Evolutionary conservation across 2,888 invertebrate genomes (phyloP).

Genomic region (Creontiades dilutus): DNA sequence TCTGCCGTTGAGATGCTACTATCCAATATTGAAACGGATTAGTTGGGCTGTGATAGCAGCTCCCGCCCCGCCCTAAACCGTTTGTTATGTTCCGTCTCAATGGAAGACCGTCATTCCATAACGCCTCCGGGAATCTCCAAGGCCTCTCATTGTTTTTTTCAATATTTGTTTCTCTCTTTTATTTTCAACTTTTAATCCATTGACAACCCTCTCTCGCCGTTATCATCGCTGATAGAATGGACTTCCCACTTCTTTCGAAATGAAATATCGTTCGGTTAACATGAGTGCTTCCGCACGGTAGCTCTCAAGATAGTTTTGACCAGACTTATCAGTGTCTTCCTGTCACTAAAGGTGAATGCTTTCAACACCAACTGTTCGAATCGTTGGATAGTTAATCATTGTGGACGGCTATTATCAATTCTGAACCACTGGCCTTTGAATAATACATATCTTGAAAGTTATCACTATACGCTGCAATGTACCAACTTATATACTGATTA

Average conservation of each 20-base stretch:
- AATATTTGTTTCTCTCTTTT: too few species aligned
- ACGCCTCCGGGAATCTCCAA: slow-evolving; percentile 37
- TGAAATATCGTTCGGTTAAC: slow-evolving; percentile 49
- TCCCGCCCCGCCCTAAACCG: slow-evolving; percentile 4
- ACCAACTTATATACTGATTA: too few species aligned
- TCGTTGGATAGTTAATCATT: background rate
- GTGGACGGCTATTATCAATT: background rate
- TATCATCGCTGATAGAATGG: slow-evolving; percentile 12
- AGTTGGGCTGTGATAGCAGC: slow-evolving; percentile 27
- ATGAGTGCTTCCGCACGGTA: slow-evolving; percentile 58
- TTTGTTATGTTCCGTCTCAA: slow-evolving; percentile 25
- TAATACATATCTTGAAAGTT: too few species aligned
- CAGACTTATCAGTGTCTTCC: slow-evolving; percentile 14
- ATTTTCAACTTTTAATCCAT: slow-evolving; percentile 47
- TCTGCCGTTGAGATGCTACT: background rate
- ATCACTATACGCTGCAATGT: too few species aligned
- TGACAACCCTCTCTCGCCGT: slow-evolving; percentile 14
- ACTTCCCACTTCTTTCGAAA: slow-evolving; percentile 40
- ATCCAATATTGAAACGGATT: slow-evolving; percentile 44
- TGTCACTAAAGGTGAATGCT: slow-evolving; percentile 59
- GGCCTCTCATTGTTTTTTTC: background rate
- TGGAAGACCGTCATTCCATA: slow-evolving; percentile 17
- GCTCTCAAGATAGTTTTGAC: slow-evolving; percentile 33
- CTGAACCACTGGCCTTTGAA: too few species aligned
- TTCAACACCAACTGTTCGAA: slow-evolving; percentile 24